Base-by-base conservation (phyloP, 2,888 invertebrate genomes). In the Suillia variegata region DNA sequence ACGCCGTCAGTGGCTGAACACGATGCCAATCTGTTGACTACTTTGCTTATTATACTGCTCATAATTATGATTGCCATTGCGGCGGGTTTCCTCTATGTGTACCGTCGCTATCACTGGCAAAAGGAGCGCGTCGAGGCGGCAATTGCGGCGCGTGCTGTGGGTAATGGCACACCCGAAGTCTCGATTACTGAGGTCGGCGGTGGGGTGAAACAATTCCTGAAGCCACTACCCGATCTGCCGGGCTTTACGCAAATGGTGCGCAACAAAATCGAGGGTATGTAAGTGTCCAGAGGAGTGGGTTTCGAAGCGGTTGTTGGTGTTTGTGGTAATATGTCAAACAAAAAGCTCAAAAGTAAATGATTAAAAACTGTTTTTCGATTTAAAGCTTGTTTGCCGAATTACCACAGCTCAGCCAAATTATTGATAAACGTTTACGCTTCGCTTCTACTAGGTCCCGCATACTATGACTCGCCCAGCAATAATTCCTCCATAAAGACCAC, bases 381-480 rank as follows among this genome's bases (percentile, higher is more conserved):
- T n/a, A 38, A 6, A 38, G 38, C 38, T n/a, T 13, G 4, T 4
- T n/a, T 8, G 59, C 65, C 61, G 54, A 45, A 57, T 47, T 63
- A 64, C 58, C 12, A 8, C 21, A 13, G 20, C n/a, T n/a, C n/a
- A n/a, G n/a, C n/a, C n/a, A n/a, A n/a, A n/a, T n/a, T 52, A 12
- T n/a, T 10, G 10, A 8, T 2, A 20, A 2, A 48, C 48, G 18
- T 47, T 22, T 13, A 5, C n/a, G n/a, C n/a, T n/a, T n/a, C n/a
- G n/a, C n/a, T n/a, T n/a, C 20, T 22, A 48, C 20, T 50, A 65
- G 71, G 65, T 59, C 78, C 78, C 64, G 80, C 79, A 62, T 73
- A 79, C 62, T 81, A 81, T 71, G 81, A 81, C 62, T 71, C 79
- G n/a, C 81, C 81, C 31, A 76, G 77, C 57, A 81, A 80, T 59